A percentile compares a stretch with the other conserved stretches of the same genome.
phyloP scores from a whole-genome alignment of 1,140 invertebrate genomes.

The Megathymus violae region DNA sequence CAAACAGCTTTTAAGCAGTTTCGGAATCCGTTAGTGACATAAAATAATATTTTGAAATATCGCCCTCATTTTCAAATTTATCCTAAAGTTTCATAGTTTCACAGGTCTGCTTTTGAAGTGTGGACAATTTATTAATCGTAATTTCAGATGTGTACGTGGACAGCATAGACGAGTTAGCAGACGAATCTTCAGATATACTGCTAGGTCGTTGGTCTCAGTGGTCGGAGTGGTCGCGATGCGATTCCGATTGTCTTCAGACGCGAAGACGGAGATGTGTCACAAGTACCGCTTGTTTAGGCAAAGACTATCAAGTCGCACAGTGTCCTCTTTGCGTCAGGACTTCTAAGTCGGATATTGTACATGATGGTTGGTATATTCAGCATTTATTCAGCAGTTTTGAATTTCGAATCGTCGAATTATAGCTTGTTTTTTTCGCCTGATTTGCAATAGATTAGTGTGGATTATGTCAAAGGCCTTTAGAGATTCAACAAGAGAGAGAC shows the following conservation, averaged over 20 bases:
- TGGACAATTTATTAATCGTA: too few species aligned
- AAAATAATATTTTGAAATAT: neutral
- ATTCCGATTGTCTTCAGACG: constrained; percentile 92
- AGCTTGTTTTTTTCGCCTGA: too few species aligned
- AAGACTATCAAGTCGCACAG: constrained; percentile 71
- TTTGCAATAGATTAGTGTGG: too few species aligned
- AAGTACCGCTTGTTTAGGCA: constrained; percentile 79
- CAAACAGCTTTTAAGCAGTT: too few species aligned
- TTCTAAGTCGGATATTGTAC: constrained; percentile 66
- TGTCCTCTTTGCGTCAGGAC: constrained; percentile 74
- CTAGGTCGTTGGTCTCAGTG: constrained; percentile 91
- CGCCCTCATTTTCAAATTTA: too few species aligned
- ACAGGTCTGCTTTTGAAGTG: too few species aligned
- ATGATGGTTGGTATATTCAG: constrained; percentile 52
- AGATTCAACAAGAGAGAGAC: too few species aligned
- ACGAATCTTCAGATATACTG: constrained; percentile 73
- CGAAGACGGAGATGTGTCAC: constrained; percentile 91
- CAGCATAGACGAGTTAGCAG: constrained; percentile 68
- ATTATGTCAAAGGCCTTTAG: too few species aligned
- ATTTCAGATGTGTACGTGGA: constrained; percentile 74
- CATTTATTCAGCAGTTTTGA: too few species aligned
- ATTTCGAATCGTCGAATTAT: too few species aligned
- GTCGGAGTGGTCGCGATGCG: constrained; percentile 95
- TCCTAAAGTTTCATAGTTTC: too few species aligned
- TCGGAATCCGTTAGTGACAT: too few species aligned